These are phyloP conservation scores for Australoheros facetus DNA, from an alignment of 2,797 vertebrate genomes.

Conservation along the genomic window DNA sequence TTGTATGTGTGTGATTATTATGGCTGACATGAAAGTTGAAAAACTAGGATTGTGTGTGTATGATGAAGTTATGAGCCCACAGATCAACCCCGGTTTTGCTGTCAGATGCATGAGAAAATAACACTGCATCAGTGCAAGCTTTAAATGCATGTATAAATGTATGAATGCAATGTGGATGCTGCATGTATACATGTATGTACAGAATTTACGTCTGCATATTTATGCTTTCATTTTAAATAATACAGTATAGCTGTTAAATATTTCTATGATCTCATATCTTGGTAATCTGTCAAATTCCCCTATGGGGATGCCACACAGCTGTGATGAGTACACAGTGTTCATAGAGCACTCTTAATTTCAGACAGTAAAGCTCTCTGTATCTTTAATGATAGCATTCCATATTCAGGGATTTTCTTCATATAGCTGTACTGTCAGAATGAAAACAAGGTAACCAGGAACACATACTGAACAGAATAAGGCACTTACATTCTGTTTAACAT, in stretches of 20 bases:
- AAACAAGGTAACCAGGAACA: background rate
- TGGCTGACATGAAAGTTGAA: background rate
- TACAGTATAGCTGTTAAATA: constrained; percentile 34
- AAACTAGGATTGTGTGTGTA: background rate
- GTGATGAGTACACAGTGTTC: background rate
- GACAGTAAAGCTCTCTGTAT: background rate
- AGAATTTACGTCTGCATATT: constrained; percentile 19
- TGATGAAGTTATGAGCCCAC: constrained; percentile 20
- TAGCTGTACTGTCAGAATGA: background rate
- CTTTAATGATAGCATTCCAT: background rate
- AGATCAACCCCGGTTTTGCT: constrained; percentile 13
- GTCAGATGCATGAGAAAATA: background rate
- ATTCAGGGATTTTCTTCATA: background rate
- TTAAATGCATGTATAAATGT: background rate
- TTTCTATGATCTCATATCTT: constrained; percentile 42
- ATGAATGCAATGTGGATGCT: background rate
- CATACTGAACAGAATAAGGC: background rate
- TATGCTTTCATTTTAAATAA: constrained; percentile 47
- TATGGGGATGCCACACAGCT: background rate
- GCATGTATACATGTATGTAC: background rate
- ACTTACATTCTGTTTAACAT: background rate
- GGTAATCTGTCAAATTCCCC: constrained; percentile 27
- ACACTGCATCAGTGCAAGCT: background rate
- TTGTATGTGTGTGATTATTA: constrained; percentile 6
- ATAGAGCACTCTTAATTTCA: background rate